A percentile compares a stretch with the other conserved stretches of the same genome.
phyloP scores from a whole-genome alignment of 2,888 invertebrate genomes.

The Osedax frankpressi region DNA sequence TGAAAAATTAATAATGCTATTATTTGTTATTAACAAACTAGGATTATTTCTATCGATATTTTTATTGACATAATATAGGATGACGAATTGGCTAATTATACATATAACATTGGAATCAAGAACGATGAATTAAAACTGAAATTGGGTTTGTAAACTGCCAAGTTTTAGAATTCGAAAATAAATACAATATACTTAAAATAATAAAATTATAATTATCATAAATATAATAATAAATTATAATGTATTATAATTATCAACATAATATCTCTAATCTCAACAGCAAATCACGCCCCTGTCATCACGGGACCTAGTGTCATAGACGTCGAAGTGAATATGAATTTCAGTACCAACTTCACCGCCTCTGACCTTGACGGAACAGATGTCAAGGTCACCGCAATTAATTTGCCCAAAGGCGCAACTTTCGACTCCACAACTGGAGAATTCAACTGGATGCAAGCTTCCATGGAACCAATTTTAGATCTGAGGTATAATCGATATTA shows the following conservation, averaged over 20 bases:
- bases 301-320: not conserved
- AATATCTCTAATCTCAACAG: too few species aligned
- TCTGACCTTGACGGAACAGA: not conserved
- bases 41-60: too few species aligned
- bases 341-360: not conserved
- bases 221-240: too few species aligned
- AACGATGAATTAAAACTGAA: not conserved
- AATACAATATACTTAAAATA: too few species aligned
- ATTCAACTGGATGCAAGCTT: not conserved
- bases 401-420: not conserved
- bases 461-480: slow-evolving; percentile 5
- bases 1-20: too few species aligned
- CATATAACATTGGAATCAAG: not conserved
- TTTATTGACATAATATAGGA: too few species aligned
- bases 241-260: too few species aligned
- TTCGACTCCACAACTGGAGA: not conserved
- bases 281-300: not conserved
- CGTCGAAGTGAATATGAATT: not conserved
- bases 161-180: too few species aligned
- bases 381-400: not conserved
- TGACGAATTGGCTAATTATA: not conserved
- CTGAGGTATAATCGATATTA: too few species aligned
- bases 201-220: too few species aligned
- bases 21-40: too few species aligned
- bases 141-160: not conserved